Conservation (phyloP, 2,113 vertebrate genomes). For the Tragelaphus scriptus region DNA sequence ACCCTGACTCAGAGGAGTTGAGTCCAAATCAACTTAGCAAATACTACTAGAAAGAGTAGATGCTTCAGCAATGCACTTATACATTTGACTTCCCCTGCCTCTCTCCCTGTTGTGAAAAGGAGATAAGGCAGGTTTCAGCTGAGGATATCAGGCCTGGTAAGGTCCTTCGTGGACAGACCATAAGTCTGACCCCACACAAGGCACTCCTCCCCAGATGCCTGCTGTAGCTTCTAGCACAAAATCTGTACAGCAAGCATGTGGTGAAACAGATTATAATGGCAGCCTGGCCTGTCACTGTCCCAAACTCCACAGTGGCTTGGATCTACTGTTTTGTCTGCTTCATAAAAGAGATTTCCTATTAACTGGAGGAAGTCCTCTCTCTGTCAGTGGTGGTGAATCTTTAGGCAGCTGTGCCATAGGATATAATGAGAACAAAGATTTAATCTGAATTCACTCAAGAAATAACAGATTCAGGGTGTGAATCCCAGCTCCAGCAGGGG, state of each 20-base stretch:
- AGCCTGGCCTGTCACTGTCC: neutral
- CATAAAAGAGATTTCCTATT: constrained; percentile 32
- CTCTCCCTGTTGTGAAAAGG: neutral
- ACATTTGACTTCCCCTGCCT: neutral
- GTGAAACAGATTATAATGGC: neutral
- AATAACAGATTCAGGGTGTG: constrained; percentile 32
- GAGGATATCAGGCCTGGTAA: neutral
- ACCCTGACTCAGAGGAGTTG: neutral
- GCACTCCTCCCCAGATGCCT: neutral
- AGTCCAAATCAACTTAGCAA: neutral
- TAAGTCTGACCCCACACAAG: accelerated
- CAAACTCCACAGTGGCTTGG: neutral
- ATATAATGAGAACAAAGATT: constrained; percentile 33
- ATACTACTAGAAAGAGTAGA: neutral
- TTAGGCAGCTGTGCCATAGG: neutral
- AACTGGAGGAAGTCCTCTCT: constrained; percentile 5
- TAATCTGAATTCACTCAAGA: constrained; percentile 43
- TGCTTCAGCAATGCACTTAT: neutral
- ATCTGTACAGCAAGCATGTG: neutral
- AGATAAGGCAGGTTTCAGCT: neutral
- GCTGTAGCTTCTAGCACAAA: neutral
- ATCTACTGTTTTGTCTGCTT: neutral
- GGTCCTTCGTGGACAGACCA: neutral
- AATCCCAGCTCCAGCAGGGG: constrained; percentile 59
- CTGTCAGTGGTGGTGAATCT: neutral